Base-by-base conservation (phyloP, 2,113 vertebrate species). In the Chaetops frenatus region DNA sequence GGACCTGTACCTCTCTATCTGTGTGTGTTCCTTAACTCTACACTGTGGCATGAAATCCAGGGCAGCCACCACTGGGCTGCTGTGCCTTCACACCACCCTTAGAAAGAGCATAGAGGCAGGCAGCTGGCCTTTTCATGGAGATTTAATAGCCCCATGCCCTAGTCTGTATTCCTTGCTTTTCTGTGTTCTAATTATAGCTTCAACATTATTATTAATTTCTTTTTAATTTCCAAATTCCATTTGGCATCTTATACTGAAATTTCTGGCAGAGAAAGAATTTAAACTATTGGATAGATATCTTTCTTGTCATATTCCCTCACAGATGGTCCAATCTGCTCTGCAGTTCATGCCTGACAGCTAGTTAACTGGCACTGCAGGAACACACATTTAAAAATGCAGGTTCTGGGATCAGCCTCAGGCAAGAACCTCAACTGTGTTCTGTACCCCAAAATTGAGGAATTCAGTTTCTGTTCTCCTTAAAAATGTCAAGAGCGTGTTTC, bases 241-340 rank as follows among this genome's bases (percentile, higher is more conserved):
- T 92, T 91, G 72, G 56, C 78, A 76, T 81, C 35, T 76, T 38
- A 21, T 54, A 69, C n/a, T 45, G 76, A 48, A 56, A 65, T 82
- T 88, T 79, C 61, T 61, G 78, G 65, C 61, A 29, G 61, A 84
- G 65, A 66, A 74, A 66, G 38, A 74, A 74, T 45, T 73, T 29
- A 89, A 15, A 19, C 28, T 58, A 45, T 66, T 66, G 81, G 76
- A 47, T 28, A 45, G 60, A 83, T 92, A 69, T 67, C 33, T 86
- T 77, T 77, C 64, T 60, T 87, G 48, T 85, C 81, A 51, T 31
- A n/a, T 88, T 91, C 48, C 36, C 62, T 84, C 81, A 36, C 87
- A 96, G 87, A 91, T 93, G 81, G 92, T 81, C 48, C 70, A 67
- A 67, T 87, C 53, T 94, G 70, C 48, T 90, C 48, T 65, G 81